Conservation (phyloP, 1,140 invertebrate species). For the Oscheius sp. region DNA sequence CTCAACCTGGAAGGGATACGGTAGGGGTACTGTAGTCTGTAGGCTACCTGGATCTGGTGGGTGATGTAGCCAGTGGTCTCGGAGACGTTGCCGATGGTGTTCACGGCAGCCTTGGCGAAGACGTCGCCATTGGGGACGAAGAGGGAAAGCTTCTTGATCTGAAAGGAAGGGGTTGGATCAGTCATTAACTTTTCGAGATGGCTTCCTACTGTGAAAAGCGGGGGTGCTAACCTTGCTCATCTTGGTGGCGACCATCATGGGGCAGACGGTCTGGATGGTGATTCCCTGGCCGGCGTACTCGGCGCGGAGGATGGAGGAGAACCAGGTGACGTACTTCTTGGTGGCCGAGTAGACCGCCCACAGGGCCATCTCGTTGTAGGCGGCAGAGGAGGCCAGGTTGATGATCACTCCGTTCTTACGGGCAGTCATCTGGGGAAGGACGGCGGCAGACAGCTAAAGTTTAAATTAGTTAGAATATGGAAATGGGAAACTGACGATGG, state of each 20-base stretch:
- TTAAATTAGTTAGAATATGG: conserved; percentile 21
- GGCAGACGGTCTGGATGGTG: conserved; percentile 49
- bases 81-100: conserved; percentile 46
- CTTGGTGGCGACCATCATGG: conserved; percentile 59
- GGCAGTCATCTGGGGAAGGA: conserved; percentile 41
- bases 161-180: no score
- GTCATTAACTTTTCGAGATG: background rate
- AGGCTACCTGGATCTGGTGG: conserved; percentile 51
- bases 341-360: conserved; percentile 55
- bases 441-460: conserved; percentile 38
- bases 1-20: conserved; percentile 38
- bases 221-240: conserved; percentile 50
- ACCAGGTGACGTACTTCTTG: conserved; percentile 49
- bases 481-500: conserved; percentile 14
- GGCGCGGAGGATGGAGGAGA: conserved; percentile 45
- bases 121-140: conserved; percentile 46
- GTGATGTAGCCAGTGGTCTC: conserved; percentile 57
- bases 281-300: conserved; percentile 51
- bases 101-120: conserved; percentile 45
- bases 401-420: conserved; percentile 41
- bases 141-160: conserved; percentile 43
- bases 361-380: conserved; percentile 27
- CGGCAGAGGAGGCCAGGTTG: conserved; percentile 46
- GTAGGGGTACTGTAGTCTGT: background rate
- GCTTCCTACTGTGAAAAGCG: background rate